Evolutionary conservation across 2,113 vertebrate genomes (phyloP).

Genomic region (Bothrops jararaca): DNA sequence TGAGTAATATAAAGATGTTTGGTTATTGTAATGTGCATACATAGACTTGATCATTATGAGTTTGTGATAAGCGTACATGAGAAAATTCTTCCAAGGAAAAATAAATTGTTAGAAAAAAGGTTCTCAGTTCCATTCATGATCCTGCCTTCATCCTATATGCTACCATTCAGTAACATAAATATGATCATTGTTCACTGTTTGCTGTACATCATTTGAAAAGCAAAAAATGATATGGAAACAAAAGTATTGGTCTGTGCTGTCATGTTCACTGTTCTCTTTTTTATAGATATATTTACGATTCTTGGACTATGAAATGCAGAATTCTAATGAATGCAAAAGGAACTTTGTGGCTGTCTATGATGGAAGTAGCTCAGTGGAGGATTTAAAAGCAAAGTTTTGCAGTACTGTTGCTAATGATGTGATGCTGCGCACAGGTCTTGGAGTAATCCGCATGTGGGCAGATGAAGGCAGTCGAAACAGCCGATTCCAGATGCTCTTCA

Average conservation of each 20-base stretch:
- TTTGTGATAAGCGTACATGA: not conserved
- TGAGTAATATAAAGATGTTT: not conserved
- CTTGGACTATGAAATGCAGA: slow-evolving; percentile 98
- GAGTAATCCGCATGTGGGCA: slow-evolving; percentile 96
- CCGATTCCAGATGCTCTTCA: slow-evolving; percentile 96
- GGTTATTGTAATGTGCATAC: not conserved
- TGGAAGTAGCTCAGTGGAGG: slow-evolving; percentile 92
- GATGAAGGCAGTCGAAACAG: slow-evolving; percentile 93
- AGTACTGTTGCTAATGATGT: slow-evolving; percentile 97
- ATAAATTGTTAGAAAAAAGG: not conserved
- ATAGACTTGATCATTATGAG: not conserved
- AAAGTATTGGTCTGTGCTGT: not conserved
- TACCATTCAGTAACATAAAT: not conserved
- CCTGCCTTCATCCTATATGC: not conserved
- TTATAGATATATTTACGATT: slow-evolving; percentile 94
- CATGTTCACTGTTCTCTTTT: slow-evolving; percentile 22
- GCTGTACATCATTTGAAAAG: not conserved
- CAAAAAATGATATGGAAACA: not conserved
- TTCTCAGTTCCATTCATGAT: not conserved
- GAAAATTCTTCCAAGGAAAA: not conserved
- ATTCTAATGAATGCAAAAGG: slow-evolving; percentile 97
- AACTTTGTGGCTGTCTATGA: slow-evolving; percentile 99
- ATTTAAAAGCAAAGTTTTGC: slow-evolving; percentile 95
- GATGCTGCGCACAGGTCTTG: slow-evolving; percentile 90
- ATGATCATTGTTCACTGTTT: not conserved